Evolutionary conservation across 2,888 invertebrate genomes (phyloP).

Genomic region (Odontothrips loti): DNA sequence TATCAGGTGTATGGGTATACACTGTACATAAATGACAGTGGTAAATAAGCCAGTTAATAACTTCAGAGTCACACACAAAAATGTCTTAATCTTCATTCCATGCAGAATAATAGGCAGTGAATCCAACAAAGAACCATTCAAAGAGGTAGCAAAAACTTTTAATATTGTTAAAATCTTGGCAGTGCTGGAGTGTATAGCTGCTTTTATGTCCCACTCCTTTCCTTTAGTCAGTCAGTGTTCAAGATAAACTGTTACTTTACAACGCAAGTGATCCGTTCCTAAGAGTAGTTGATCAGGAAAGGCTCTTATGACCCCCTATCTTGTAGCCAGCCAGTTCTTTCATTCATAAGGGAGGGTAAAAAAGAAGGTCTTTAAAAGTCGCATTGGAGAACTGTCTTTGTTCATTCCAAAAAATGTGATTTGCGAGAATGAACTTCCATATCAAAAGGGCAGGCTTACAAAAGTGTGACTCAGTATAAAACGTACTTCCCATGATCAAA

Average conservation of each 20-base stretch:
- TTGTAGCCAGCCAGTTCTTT: not conserved
- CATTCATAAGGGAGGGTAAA: not conserved
- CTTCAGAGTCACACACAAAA: not conserved
- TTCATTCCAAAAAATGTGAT: not conserved
- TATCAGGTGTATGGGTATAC: not conserved
- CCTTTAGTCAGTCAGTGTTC: constrained; percentile 13
- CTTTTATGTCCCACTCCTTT: not conserved
- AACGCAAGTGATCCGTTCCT: not conserved
- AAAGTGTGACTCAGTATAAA: not conserved
- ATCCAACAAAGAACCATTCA: constrained; percentile 17
- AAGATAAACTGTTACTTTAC: not conserved
- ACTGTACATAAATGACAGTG: constrained; percentile 8
- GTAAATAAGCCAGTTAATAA: constrained; percentile 23
- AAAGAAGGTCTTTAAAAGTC: not conserved
- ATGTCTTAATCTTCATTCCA: constrained; percentile 13
- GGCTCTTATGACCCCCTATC: not conserved
- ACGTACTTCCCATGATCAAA: not conserved
- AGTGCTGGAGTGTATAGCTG: constrained; percentile 19
- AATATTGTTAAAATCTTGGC: constrained; percentile 27
- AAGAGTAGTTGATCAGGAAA: not conserved
- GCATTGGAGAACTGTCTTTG: not conserved
- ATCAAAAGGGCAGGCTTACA: not conserved
- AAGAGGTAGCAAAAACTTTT: constrained; percentile 23
- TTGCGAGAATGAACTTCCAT: not conserved
- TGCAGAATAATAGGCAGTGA: constrained; percentile 20